A percentile compares a stretch with the other conserved stretches of the same genome.
These are phyloP conservation scores for Hydropsyche tenuis DNA, from an alignment of 1,140 invertebrate genomes.

Conservation along the genomic window DNA sequence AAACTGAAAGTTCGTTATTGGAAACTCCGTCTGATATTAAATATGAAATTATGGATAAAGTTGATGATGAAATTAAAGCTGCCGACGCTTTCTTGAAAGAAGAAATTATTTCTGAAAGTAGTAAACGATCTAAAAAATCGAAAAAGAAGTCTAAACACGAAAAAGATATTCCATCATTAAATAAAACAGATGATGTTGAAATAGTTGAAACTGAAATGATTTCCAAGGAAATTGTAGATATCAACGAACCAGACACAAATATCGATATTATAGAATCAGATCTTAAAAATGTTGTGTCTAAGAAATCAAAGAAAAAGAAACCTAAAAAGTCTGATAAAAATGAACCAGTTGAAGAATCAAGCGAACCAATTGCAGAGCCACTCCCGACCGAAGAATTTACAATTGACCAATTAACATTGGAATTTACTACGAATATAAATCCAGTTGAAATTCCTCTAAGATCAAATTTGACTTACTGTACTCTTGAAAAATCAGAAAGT, in stretches of 20 bases:
- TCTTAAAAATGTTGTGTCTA: neutral
- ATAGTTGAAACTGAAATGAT: neutral
- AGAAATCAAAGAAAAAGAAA: constrained; percentile 23
- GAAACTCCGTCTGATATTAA: neutral
- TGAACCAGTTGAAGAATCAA: neutral
- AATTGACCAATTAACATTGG: no score
- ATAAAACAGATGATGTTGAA: neutral
- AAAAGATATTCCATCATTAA: neutral
- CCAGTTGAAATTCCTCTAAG: no score
- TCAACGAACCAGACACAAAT: neutral
- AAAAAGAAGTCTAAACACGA: constrained; percentile 4
- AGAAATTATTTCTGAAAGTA: neutral
- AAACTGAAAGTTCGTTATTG: neutral
- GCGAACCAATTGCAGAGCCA: neutral
- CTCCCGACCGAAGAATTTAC: no score
- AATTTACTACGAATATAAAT: no score
- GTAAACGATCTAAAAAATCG: constrained; percentile 19
- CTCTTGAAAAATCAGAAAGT: no score
- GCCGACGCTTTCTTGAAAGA: neutral
- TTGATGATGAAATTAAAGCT: neutral
- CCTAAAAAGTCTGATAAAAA: neutral
- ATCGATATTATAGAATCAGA: neutral
- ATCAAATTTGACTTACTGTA: no score
- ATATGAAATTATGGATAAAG: no score
- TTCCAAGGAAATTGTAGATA: neutral